Evolutionary conservation across 2,888 invertebrate genomes (phyloP), one percentile per base, ranked within the genome.

Genomic region (Drosophila neotestacea): DNA sequence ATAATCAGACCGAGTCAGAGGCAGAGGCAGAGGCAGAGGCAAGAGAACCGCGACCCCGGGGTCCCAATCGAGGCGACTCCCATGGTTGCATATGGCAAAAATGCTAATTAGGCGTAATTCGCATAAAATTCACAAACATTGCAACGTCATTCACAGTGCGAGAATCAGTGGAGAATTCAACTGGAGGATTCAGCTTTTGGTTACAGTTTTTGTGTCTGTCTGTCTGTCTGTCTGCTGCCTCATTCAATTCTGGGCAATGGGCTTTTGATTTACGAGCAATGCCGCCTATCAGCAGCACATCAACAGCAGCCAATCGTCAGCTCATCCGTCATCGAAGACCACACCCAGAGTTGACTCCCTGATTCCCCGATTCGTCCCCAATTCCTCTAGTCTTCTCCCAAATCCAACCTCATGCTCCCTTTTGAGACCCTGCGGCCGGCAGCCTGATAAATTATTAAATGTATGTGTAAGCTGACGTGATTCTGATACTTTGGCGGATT

Each of bases 71-170:
- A 27, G 50, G 28, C 41, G 56, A 48, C 60, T 58, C 63, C 47
- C 47, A 13, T 59, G 48, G 27, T 50, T 52, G 39, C 52, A 52
- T 52, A 42, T 62, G 46, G 64, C 81, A 80, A 79, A 85, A 89
- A 86, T 86, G 89, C 85, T 86, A 89, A 86, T 86, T 86, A 86
- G 89, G 88, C 85, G 88, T 87, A 89, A 87, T 86, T 82, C 89
- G 89, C 89, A 89, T 89, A 87, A 86, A 86, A 86, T 82, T 82
- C 88, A 85, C 89, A 86, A 87, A 89, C 88, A 86, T 85, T 85
- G 79, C 71, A 76, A 82, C 69, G 79, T 80, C 85, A 81, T 50
- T 59, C 52, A 42, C 75, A 66, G 13, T n/a, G 54, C 9, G 28
- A 32, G 44, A 22, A 44, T 32, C 54, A 54, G 39, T 32, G 62